These are phyloP conservation scores for Erynnis tages DNA, from an alignment of 2,888 invertebrate genomes.

Conservation along the genomic window DNA sequence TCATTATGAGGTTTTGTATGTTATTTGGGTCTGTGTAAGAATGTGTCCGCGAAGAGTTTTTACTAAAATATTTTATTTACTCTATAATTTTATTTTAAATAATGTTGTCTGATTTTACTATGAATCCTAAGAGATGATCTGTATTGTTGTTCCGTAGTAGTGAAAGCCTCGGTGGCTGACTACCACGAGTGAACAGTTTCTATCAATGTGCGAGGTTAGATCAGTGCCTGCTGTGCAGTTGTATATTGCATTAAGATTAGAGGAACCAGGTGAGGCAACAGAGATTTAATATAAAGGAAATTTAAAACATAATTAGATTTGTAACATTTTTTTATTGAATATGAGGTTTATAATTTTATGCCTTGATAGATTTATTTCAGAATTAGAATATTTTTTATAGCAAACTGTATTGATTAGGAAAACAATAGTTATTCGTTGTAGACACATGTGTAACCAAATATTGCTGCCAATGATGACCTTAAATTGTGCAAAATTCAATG, in stretches of 20 bases:
- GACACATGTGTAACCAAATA: conserved; percentile 34
- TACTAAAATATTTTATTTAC: conserved; percentile 74
- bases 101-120: conserved; percentile 45
- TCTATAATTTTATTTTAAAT: conserved; percentile 53
- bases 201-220: conserved; percentile 37
- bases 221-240: conserved; percentile 51
- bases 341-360: conserved; percentile 36
- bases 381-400: conserved; percentile 38
- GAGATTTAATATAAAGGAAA: conserved; percentile 30
- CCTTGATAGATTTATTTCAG: conserved; percentile 38
- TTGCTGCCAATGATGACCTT: conserved; percentile 30
- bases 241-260: conserved; percentile 28
- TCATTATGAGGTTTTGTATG: conserved; percentile 63
- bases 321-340: conserved; percentile 34
- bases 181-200: conserved; percentile 26
- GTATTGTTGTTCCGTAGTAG: conserved; percentile 36
- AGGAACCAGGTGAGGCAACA: conserved; percentile 30
- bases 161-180: conserved; percentile 26
- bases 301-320: conserved; percentile 32
- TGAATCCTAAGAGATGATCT: conserved; percentile 42
- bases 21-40: conserved; percentile 72
- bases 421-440: conserved; percentile 34
- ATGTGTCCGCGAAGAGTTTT: conserved; percentile 71
- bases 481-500: conserved; percentile 23
- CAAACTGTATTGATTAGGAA: conserved; percentile 31